Evolutionary conservation across 2,113 vertebrate genomes (phyloP), one percentile per base, ranked within the genome.

Genomic region (Hucho hucho): DNA sequence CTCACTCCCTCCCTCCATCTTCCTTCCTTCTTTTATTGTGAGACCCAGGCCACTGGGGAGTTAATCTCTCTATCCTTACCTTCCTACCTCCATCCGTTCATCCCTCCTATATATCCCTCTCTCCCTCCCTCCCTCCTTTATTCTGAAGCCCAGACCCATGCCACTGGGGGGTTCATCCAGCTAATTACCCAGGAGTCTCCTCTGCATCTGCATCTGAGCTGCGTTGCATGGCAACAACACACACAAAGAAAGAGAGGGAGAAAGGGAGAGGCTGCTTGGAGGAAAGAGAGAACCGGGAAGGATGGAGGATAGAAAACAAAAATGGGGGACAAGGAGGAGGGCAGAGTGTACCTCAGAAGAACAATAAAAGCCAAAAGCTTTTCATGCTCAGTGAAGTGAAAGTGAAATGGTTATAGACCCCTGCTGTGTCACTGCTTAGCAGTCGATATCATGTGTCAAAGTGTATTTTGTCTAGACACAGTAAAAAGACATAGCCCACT

Each of bases 121-220:
- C 32, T 70, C 69, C 70, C 68, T 64, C 69, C 70, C 68, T 64
- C 46, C 4, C 25, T 16, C 26, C 61, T 59, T 72, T 67, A 75
- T 32, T 37, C 32, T 79, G 73, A 78, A 68, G 78, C 75, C 69
- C 74, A 73, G 28, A 80, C 75, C 69, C 74, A 73, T 26, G 69
- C 69, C 66, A 68, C 79, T 69, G 79, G 61, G 77, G 77, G 80
- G 88, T 28, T 49, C 13, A 76, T 72, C 76, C 4, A 73, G 85
- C 80, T 94, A 94, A 95, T 94, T 93, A 92, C 84, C 89, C 86
- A 79, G 73, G 84, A 91, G 83, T 82, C 84, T 81, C 78, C 80
- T 77, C 85, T 69, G 80, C 37, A 43, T 43, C 37, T 43, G 37
- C 74, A 81, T 84, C 87, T 77, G 69, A 9, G 32, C 71, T 59